Base-by-base conservation (phyloP, 2,113 vertebrate genomes). In the Silurus glanis region DNA sequence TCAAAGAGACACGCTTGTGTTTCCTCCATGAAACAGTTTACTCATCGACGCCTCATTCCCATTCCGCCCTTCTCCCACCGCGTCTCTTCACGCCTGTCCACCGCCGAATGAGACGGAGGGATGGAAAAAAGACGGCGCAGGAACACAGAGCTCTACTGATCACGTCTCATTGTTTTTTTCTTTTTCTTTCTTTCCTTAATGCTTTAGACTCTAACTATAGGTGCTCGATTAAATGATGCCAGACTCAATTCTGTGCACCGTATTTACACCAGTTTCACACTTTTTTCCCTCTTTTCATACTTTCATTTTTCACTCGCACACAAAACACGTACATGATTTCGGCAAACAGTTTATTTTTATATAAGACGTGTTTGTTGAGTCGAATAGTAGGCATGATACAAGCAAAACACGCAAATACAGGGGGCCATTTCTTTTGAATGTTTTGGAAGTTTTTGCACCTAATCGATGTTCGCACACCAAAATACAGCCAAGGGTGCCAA, bases 21-120 rank as follows among this genome's bases (percentile, higher is more conserved):
- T 82, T 64, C 80, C 80, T 82, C 64, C 80, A 82, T 82, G 80
- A 82, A 82, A 82, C 80, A 66, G 80, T 82, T 82, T 51, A 82
- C 80, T 82, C 49, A 82, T 82, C 37, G 64, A 82, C 49, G 61
- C 80, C 78, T 82, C 80, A 82, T 82, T 82, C 59, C 59, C 61
- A 82, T 82, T 82, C 80, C 80, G 14, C 14, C 45, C 80, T 64
- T 49, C 59, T 82, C 80, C 59, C 3, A 23, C 59, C 13, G 80
- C 61, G 64, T 82, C 59, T 49, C 59, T 82, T 82, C 59, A 12
- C 37, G 55, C 53, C 78, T 59, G 78, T 80, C 55, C 78, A 59
- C 82, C 51, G 16, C 64, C 71, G 64, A 83, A 69, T 83, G 37
- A 83, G 10, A 23, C 66, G 28, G 25, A 83, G 82, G 12, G 49